Base-by-base conservation (phyloP, 2,797 vertebrate species). In the Phaenicophaeus curvirostris region DNA sequence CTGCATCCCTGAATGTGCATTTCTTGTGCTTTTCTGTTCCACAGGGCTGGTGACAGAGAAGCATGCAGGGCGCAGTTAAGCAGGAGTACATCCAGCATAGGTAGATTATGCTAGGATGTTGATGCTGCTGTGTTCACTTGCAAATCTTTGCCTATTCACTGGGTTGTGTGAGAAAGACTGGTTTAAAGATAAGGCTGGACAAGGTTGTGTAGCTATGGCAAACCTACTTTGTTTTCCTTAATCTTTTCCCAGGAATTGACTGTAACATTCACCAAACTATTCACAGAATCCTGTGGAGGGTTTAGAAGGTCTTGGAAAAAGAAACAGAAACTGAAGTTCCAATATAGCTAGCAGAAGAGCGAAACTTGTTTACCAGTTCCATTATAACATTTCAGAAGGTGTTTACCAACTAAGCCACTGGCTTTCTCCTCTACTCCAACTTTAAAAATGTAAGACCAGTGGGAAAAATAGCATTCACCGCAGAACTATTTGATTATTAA, bases 211-310 rank as follows among this genome's bases (percentile, higher is more conserved):
- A 68, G 24, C 27, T 79, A 25, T 17, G 15, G 25, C 17, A 89
- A 92, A 87, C 10, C 27, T 67, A 7, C 18, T 68, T 80, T n/a
- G 17, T 5, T 58, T 15, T 68, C 20, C 17, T 33, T 72, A 66
- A 18, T 1, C 7, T 55, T 51, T 78, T 72, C 33, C 23, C 66
- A 33, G 35, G 35, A 59, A 11, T 69, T 69, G 11, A 33, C 15
- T 48, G 15, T 6, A 53, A 19, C 20, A 37, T 54, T 88, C 19
- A 44, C 13, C 35, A n/a, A 39, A 90, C 69, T 15, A 51, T 30
- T 13, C 39, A 58, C 19, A 20, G 8, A 85, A 15, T 17, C 13
- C 27, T 39, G n/a, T 25, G 8, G 0, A 0, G 6, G 4, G 4
- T 48, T 48, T 20, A 48, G 24, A 87, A 85, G 48, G 6, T 62